Evolutionary conservation across 2,113 vertebrate species (phyloP).

Genomic region (Cephalophus harveyi): DNA sequence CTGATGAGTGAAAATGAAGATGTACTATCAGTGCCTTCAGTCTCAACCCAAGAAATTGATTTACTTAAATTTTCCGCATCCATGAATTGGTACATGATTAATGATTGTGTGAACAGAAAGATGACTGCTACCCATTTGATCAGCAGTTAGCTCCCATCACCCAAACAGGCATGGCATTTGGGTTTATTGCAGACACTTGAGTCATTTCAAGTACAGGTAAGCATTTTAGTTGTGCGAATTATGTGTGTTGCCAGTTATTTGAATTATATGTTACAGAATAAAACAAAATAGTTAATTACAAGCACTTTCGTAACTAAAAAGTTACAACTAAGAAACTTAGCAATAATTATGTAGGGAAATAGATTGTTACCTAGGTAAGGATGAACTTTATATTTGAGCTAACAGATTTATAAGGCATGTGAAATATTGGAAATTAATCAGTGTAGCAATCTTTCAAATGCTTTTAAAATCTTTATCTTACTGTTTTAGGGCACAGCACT

Average conservation of each 20-base stretch:
- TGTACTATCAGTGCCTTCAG: not conserved
- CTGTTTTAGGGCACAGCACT: not conserved
- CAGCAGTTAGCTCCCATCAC: not conserved
- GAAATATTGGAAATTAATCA: not conserved
- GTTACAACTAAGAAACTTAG: not conserved
- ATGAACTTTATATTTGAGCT: not conserved
- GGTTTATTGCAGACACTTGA: not conserved
- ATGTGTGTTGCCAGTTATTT: not conserved
- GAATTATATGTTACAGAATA: not conserved
- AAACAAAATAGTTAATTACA: not conserved
- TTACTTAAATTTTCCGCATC: not conserved
- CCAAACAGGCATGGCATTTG: not conserved
- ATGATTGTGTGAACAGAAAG: not conserved
- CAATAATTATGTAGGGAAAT: not conserved
- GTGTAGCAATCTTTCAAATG: not conserved
- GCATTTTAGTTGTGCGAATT: not conserved
- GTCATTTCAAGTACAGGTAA: slow-evolving; percentile 1
- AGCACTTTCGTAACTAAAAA: not conserved
- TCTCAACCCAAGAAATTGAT: not conserved
- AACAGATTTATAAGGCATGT: not conserved
- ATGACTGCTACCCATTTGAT: no score
- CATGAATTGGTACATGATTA: rapidly evolving
- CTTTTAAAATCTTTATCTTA: not conserved
- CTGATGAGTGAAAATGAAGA: not conserved
- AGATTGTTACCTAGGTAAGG: not conserved